Base-by-base conservation (phyloP, 2,888 invertebrate species). In the Drosophila ustulata region DNA sequence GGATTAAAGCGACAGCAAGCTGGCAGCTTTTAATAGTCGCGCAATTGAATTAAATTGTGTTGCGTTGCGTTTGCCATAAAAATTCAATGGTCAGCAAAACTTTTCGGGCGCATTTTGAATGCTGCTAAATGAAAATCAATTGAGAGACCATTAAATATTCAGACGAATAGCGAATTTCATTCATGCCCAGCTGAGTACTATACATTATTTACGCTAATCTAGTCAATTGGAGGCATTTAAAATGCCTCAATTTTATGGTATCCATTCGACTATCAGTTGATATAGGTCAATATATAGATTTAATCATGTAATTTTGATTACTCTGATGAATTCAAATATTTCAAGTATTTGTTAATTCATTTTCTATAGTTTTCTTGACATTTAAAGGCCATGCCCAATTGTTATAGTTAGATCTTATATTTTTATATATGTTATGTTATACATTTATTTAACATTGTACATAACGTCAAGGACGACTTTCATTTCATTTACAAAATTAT, bases 11-110 rank as follows among this genome's bases (percentile, higher is more conserved):
- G 45, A 53, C 51, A 47, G 57, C 50, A 46, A 49, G 34, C 18
- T 18, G 18, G 18, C 41, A 25, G 62, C 53, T 55, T 55, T 79
- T 79, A 79, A 75, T 79, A 75, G 70, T 57, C 59, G 63, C 59
- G 26, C 58, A 74, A 78, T 75, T 75, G 64, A 75, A 75, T 79
- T 65, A 56, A 75, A 79, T 69, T 79, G 57, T 45, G 45, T 41
- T 37, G 37, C 37, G 37, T 37, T 61, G 59, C 45, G 50, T 30
- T 55, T 34, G 23, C 56, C 37, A 53, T 61, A 39, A 62, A 66
- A 65, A 51, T 55, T 65, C 23, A 59, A 62, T 49, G 28, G 30
- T 8, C 34, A 63, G 55, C 64, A 28, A 41, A 63, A 63, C 25
- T 63, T 41, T 63, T 57, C 18, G 23, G 5, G 30, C 32, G 47